Base-by-base conservation (phyloP, 30 jellyfish, hydroid and myxozoan genomes). In the Turritopsis rubra region DNA sequence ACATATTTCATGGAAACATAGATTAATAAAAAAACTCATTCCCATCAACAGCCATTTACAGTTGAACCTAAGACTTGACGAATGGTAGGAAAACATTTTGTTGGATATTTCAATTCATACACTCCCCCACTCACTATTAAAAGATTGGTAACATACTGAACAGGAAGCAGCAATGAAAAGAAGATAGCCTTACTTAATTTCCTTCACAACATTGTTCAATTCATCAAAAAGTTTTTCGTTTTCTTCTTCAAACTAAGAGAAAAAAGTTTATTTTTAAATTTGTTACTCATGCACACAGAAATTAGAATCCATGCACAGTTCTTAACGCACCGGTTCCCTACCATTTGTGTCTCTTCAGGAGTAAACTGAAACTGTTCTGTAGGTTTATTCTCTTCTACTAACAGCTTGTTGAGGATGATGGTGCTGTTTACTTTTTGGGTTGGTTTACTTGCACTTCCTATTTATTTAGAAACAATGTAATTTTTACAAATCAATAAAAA, bases 241-340 rank as follows among this genome's bases (percentile, higher is more conserved):
- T 78, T 94, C 99, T 41, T 87, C 91, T 53, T 94, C 97, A 84
- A 94, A 88, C 99, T 94, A 66, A 23, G 74, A 65, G 52, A 1
- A 23, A 27, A 25, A n/a, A n/a, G n/a, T n/a, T n/a, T n/a, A n/a
- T n/a, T n/a, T n/a, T n/a, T n/a, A n/a, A n/a, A n/a, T n/a, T n/a
- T n/a, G n/a, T n/a, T n/a, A n/a, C n/a, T n/a, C n/a, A n/a, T n/a
- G n/a, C n/a, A n/a, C n/a, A 52, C 84, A 75, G 65, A 29, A 54
- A 18, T 4, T 7, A 21, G 26, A 84, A 27, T 71, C n/a, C 16
- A 0, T 21, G 72, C 85, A 31, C 21, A 22, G 29, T 19, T 25
- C 29, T 28, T 23, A 79, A 16, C n/a, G n/a, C n/a, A n/a, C n/a
- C n/a, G n/a, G n/a, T n/a, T 79, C 30, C 73, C 16, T 65, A 90